phyloP scores from a whole-genome alignment of 2,797 vertebrate genomes.

The Phalanger gymnotis region DNA sequence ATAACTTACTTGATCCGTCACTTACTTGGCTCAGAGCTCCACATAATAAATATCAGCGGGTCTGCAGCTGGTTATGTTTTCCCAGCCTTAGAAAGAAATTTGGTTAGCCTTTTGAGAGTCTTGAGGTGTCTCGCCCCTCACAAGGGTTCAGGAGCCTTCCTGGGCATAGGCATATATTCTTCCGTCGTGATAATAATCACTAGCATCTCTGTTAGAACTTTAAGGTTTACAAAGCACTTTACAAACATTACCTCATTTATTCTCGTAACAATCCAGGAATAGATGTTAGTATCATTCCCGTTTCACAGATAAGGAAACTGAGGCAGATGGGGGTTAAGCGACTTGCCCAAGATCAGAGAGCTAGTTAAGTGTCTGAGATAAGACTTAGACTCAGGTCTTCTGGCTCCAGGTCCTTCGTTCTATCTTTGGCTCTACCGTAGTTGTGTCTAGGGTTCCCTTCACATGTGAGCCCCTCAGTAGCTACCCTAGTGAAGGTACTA shows the following conservation, averaged over 20 bases:
- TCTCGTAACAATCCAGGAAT: background rate
- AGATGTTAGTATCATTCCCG: background rate
- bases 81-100: background rate
- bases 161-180: conserved; percentile 6
- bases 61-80: background rate
- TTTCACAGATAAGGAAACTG: background rate
- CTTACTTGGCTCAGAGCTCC: background rate
- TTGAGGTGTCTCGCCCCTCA: background rate
- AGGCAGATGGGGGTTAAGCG: background rate
- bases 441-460: background rate
- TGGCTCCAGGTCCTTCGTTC: background rate
- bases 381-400: background rate
- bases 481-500: background rate
- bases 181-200: conserved; percentile 4
- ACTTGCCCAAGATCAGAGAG: background rate
- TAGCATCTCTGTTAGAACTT: background rate
- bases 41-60: background rate
- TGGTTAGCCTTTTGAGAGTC: background rate
- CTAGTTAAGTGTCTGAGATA: background rate
- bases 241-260: background rate
- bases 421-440: background rate
- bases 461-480: background rate
- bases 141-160: background rate
- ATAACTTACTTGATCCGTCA: background rate
- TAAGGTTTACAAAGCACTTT: background rate